Evolutionary conservation across 2,797 vertebrate species (phyloP).

Genomic region (Sternotherus odoratus): DNA sequence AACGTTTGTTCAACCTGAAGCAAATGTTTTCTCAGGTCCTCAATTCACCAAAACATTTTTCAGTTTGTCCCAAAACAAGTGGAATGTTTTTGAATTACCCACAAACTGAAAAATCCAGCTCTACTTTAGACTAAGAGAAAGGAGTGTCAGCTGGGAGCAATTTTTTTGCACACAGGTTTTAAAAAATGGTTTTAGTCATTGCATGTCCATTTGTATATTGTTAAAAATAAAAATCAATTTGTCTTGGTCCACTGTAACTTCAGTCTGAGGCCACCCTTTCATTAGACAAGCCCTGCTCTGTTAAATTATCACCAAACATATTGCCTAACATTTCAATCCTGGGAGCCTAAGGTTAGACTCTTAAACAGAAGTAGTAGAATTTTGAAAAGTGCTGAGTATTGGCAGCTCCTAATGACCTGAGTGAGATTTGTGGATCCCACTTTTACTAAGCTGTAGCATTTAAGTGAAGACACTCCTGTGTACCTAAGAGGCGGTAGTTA

Average conservation of each 20-base stretch:
- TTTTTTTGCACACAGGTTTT: background rate
- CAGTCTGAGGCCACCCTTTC: background rate
- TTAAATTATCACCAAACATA: conserved; percentile 20
- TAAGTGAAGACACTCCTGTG: background rate
- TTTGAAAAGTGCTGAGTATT: conserved; percentile 39
- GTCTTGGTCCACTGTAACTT: background rate
- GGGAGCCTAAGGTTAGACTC: conserved; percentile 21
- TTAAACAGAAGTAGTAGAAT: conserved; percentile 47
- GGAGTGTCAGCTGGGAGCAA: background rate
- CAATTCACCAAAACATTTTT: background rate
- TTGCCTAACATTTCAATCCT: conserved; percentile 22
- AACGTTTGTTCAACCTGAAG: background rate
- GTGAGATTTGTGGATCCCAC: conserved; percentile 17
- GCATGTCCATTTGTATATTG: background rate
- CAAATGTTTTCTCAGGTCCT: background rate
- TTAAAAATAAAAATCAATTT: background rate
- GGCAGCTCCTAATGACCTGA: conserved; percentile 40
- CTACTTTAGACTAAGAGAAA: background rate
- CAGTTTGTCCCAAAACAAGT: background rate
- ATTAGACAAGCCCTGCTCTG: background rate
- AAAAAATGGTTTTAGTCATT: background rate
- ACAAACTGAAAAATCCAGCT: too few relatives aligned
- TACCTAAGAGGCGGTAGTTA: background rate
- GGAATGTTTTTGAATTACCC: background rate
- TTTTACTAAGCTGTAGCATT: conserved; percentile 14